phyloP scores from a whole-genome alignment of 2,888 invertebrate genomes.

The Temnothorax rugatulus region DNA sequence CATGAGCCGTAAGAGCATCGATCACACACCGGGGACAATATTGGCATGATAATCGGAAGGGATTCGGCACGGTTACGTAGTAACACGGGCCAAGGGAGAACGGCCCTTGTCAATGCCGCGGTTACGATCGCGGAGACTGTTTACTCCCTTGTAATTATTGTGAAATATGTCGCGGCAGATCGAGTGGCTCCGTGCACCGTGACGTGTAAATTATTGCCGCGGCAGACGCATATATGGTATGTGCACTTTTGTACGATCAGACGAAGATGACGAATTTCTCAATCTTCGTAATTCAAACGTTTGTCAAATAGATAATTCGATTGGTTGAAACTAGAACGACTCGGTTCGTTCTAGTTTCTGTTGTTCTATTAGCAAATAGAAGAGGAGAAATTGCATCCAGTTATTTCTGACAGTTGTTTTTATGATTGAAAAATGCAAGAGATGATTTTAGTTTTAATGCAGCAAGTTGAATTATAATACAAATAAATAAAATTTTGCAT shows the following conservation, averaged over 20 bases:
- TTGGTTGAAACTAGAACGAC: neutral
- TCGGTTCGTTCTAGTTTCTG: neutral
- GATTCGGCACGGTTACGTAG: slow-evolving; percentile 78
- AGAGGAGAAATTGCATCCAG: neutral
- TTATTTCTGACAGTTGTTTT: neutral
- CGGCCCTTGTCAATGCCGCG: slow-evolving; percentile 59
- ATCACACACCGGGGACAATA: slow-evolving; percentile 82
- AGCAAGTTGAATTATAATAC: neutral
- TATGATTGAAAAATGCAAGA: neutral
- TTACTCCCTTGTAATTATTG: slow-evolving; percentile 57
- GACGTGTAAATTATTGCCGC: slow-evolving; percentile 38
- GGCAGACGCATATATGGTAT: neutral
- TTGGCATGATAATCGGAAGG: slow-evolving; percentile 83
- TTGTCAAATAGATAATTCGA: neutral
- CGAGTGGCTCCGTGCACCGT: neutral
- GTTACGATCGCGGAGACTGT: slow-evolving; percentile 64
- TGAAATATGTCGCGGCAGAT: slow-evolving; percentile 48
- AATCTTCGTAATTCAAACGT: slow-evolving; percentile 16
- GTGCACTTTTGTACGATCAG: slow-evolving; percentile 17
- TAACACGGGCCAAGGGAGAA: slow-evolving; percentile 59
- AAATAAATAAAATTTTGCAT: neutral
- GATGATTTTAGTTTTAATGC: neutral
- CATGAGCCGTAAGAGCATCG: slow-evolving; percentile 79
- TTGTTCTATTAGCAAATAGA: neutral
- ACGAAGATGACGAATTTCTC: slow-evolving; percentile 7